These are phyloP conservation scores for Motacilla alba DNA, from an alignment of 2,113 vertebrate genomes.

Conservation along the genomic window DNA sequence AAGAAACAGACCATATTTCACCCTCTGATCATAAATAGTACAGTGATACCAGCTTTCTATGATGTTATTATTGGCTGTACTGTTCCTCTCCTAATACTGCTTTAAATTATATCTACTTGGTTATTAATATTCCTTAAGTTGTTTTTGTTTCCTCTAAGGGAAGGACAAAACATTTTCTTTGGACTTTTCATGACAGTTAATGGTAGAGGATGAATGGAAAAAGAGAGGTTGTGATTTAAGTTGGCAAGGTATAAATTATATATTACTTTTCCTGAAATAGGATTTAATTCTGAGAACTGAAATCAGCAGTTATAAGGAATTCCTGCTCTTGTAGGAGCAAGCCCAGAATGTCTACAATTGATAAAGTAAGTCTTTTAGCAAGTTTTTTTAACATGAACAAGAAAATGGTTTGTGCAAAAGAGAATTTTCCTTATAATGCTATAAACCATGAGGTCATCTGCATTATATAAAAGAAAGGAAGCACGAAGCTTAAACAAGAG, in stretches of 20 bases:
- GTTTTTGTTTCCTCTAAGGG: conserved; percentile 4
- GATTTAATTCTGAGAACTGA: neutral
- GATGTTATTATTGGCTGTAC: neutral
- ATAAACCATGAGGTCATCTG: neutral
- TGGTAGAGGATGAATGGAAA: neutral
- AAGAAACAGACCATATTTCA: neutral
- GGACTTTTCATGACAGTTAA: neutral
- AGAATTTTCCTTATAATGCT: neutral
- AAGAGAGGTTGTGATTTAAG: neutral
- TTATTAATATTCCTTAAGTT: neutral
- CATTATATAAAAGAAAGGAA: neutral
- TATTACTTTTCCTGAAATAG: neutral
- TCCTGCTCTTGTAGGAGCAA: neutral
- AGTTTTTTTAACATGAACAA: neutral
- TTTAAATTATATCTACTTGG: neutral
- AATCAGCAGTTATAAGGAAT: neutral
- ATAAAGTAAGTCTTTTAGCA: neutral
- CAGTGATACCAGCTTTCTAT: neutral
- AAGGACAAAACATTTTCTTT: conserved; percentile 13
- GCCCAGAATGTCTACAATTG: neutral
- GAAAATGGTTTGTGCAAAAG: neutral
- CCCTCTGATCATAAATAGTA: neutral
- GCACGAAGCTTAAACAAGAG: neutral
- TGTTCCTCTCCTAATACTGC: neutral
- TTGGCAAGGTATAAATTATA: neutral